A percentile compares a stretch with the other conserved stretches of the same genome.
Conservation (phyloP, 1,140 invertebrate genomes). For the Micrasema longulum region DNA sequence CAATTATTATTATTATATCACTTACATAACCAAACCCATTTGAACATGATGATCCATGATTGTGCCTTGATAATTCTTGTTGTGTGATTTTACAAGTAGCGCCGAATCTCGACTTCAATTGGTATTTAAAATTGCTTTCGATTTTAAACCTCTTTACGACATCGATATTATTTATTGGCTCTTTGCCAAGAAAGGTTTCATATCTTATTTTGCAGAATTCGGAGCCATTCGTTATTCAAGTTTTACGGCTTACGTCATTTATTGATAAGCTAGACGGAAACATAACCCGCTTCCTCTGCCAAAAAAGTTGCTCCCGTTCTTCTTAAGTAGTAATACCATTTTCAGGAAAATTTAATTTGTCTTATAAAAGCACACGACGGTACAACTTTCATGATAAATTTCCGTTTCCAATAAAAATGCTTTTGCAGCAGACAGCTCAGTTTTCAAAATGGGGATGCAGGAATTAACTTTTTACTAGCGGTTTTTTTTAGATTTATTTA, state of each 20-base stretch:
- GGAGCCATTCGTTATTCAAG: conserved; percentile 13
- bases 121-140: conserved; percentile 12
- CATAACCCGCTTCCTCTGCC: conserved; percentile 31
- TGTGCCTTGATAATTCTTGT: too few relatives aligned
- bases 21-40: too few relatives aligned
- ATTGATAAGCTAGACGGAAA: conserved; percentile 36
- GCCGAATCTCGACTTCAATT: conserved; percentile 13
- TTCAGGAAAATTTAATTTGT: conserved; percentile 30
- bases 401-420: conserved; percentile 12
- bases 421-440: too few relatives aligned
- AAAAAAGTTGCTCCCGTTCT: conserved; percentile 25
- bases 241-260: conserved; percentile 33
- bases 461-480: too few relatives aligned
- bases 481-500: too few relatives aligned
- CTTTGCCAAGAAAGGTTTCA: conserved; percentile 16
- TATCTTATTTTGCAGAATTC: conserved; percentile 33
- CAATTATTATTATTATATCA: too few relatives aligned
- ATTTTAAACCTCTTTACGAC: conserved; percentile 28
- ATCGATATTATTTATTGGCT: conserved; percentile 24
- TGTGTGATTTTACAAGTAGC: too few relatives aligned
- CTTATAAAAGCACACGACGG: not conserved
- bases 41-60: too few relatives aligned
- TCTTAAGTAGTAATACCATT: conserved; percentile 1
- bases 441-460: too few relatives aligned
- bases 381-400: conserved; percentile 25